Base-by-base conservation (phyloP, 1,140 invertebrate species). In the Bicyclus anynana region DNA sequence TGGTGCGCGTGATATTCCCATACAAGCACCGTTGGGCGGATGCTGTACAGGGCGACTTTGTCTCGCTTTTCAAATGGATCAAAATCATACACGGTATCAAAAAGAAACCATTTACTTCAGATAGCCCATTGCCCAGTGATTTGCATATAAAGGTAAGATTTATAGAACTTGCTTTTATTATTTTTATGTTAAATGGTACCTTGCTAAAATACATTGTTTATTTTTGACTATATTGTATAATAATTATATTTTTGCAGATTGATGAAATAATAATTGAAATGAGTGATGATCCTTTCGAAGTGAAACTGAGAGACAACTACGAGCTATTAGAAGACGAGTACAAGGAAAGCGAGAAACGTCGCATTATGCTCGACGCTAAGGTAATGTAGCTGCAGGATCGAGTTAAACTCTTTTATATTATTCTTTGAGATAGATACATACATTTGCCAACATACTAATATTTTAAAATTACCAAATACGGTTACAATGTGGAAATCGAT, bases 261-360 rank as follows among this genome's bases (percentile, higher is more conserved):
- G 94, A 95, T 77, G 94, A 95, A 67, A 94, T 97, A 77, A 77
- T 94, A 2, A 93, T 99, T 54, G 96, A 99, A 89, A 93, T 99
- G 80, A 95, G 94, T 62, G 98, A 99, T 84, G 98, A 99, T 93
- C 97, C 97, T 1, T 99, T 99, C 80, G 98, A 99, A 90, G 97
- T 99, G 0, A 97, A 96, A 74, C 89, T 99, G 2, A 91, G 97
- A 1, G 97, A 99, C 71, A 99, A 99, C 84, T 99, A 97, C 82
- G 97, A 99, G 76, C 89, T 99, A 0, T 77, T 99, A 16, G 97
- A 97, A 74, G 98, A 99, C 79, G 98, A 99, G 84, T 98, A 97
- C 69, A 94, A 96, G 71, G 98, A 99, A 77, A 97, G 95, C 75
- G 90, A 97, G 61, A 98, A 98, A 77, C 89, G 98, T n/a, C 92